These are phyloP conservation scores for Chaetodon trifasciatus DNA, from an alignment of 2,797 vertebrate genomes.

Conservation along the genomic window DNA sequence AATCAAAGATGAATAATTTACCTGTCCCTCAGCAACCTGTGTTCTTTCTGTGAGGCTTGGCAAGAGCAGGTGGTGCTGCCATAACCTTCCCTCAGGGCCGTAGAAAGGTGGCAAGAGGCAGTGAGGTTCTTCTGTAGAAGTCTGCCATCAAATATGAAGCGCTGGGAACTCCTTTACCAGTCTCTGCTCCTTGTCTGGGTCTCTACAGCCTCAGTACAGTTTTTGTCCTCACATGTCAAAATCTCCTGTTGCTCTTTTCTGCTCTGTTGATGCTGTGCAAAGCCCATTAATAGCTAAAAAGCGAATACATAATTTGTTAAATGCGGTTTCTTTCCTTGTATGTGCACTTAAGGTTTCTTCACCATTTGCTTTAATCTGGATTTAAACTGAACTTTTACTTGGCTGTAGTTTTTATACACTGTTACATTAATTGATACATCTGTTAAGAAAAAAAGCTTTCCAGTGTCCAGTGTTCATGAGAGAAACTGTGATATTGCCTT, in stretches of 20 bases:
- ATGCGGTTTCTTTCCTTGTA: not conserved
- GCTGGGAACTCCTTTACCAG: slow-evolving; percentile 21
- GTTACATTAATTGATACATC: not conserved
- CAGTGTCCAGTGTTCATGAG: not conserved
- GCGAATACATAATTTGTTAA: not conserved
- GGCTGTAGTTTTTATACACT: not conserved
- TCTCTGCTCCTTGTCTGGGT: slow-evolving; percentile 1
- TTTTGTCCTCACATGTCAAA: slow-evolving; percentile 12
- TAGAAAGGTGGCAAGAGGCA: slow-evolving; percentile 44
- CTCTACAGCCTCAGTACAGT: slow-evolving; percentile 18
- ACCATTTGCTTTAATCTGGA: not conserved
- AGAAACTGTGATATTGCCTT: not conserved
- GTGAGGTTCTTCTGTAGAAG: slow-evolving; percentile 32
- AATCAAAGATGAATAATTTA: slow-evolving; percentile 82
- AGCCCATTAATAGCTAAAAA: not conserved
- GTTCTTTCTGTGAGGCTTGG: slow-evolving; percentile 73
- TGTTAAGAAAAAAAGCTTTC: not conserved
- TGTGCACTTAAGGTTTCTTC: not conserved
- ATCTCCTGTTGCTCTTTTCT: slow-evolving; percentile 13
- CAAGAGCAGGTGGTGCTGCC: slow-evolving; percentile 57
- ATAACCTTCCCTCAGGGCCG: slow-evolving; percentile 60
- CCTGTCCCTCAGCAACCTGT: slow-evolving; percentile 65
- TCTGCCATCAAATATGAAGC: slow-evolving; percentile 49
- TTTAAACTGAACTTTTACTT: not conserved
- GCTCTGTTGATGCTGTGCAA: not conserved